Evolutionary conservation across 2,888 invertebrate species (phyloP).

Genomic region (Cosmia pyralina): DNA sequence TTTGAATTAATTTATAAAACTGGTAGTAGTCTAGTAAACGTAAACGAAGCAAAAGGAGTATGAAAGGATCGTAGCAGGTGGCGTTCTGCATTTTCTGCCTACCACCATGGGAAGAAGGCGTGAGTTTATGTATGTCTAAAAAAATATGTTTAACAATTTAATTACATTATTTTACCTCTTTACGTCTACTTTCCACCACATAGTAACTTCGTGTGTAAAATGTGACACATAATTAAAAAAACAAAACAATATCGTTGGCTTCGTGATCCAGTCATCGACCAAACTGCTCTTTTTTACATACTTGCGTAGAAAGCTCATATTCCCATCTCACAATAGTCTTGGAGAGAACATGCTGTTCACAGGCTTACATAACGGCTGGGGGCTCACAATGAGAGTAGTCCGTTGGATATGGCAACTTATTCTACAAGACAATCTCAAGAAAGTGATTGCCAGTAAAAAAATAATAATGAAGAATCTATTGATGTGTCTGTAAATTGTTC

Average conservation of each 20-base stretch:
- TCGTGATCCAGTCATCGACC: constrained; percentile 57
- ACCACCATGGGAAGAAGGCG: too few relatives aligned
- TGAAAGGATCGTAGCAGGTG: too few relatives aligned
- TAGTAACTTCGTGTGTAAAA: not conserved
- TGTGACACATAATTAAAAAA: constrained; percentile 5
- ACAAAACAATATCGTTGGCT: constrained; percentile 26
- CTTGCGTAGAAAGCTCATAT: constrained; percentile 76
- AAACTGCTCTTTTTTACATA: constrained; percentile 63
- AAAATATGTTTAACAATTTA: not conserved
- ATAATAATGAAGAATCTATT: constrained; percentile 39
- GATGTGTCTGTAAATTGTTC: constrained; percentile 43
- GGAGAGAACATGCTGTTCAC: constrained; percentile 64
- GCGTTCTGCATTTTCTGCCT: too few relatives aligned
- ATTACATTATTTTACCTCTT: not conserved
- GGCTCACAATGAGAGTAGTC: constrained; percentile 54
- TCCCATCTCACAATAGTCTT: constrained; percentile 78
- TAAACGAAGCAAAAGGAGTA: too few relatives aligned
- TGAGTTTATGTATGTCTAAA: too few relatives aligned
- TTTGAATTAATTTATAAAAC: not conserved
- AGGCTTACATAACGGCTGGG: constrained; percentile 61
- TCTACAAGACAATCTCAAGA: constrained; percentile 62
- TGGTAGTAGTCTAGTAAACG: too few relatives aligned
- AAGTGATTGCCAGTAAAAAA: constrained; percentile 63
- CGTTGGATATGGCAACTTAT: constrained; percentile 62
- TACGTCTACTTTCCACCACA: not conserved